Percentiles rank a stretch among this genome's conserved stretches.
Conservation (phyloP, 2,113 vertebrate species). For the Myrmecobius fasciatus region DNA sequence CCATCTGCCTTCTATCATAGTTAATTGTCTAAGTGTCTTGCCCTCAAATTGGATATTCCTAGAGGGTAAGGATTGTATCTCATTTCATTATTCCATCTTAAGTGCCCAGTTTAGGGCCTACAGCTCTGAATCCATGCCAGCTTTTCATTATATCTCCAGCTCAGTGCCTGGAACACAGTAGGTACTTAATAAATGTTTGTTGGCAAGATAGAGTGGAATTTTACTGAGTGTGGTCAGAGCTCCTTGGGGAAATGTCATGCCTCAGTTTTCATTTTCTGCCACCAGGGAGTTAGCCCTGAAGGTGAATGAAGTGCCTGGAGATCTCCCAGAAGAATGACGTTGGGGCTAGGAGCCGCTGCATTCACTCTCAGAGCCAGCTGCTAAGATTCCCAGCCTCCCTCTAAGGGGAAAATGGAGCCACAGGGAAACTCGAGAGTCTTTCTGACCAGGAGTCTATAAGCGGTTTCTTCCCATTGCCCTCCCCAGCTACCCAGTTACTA, state of each 20-base stretch:
- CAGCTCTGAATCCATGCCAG: not conserved
- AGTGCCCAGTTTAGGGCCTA: not conserved
- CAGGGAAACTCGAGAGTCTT: not conserved
- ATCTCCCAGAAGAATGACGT: not conserved
- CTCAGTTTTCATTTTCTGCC: slow-evolving; percentile 9
- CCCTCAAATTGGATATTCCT: not conserved
- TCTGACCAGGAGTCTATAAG: not conserved
- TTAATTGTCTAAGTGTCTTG: not conserved
- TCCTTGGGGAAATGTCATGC: not conserved
- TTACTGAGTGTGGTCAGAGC: not conserved
- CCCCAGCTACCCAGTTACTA: not conserved
- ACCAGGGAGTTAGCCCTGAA: no score
- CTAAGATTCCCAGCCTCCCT: not conserved
- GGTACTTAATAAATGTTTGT: not conserved
- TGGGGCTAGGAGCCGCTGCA: not conserved
- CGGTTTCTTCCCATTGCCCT: not conserved
- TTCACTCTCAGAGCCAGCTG: not conserved
- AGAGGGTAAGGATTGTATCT: not conserved
- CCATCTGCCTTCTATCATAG: not conserved
- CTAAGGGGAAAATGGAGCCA: not conserved
- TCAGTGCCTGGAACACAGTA: not conserved
- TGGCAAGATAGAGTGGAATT: not conserved
- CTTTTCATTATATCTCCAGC: not conserved
- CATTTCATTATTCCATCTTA: not conserved
- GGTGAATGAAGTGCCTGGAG: not conserved